Base-by-base conservation (phyloP, 1,140 invertebrate species). In the Ceratosolen fusciceps region DNA sequence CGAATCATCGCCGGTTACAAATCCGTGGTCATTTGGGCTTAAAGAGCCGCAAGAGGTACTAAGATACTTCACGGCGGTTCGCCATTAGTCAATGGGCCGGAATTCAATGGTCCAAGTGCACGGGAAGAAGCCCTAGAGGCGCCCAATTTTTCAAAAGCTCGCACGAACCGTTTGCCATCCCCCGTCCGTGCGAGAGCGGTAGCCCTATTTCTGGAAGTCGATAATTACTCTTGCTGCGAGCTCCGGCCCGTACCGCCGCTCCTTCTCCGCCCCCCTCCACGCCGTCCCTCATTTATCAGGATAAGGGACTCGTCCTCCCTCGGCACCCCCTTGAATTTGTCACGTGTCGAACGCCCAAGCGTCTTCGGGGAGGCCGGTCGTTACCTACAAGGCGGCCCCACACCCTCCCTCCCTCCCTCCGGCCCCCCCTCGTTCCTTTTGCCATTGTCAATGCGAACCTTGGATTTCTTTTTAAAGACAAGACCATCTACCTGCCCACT, bases 211-310 rank as follows among this genome's bases (percentile, higher is more conserved):
- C 74, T 74, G 47, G 58, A 74, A 79, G 29, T 24, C n/a, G 58
- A 79, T 73, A 79, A 73, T 73, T 73, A 73, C 58, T 74, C 58
- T 52, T 43, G 34, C 31, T 9, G 26, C 76, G 1, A 24, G 71
- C 12, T 16, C 65, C 49, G 26, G 24, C 2, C 58, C 29, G 14
- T 47, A 47, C 43, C 56, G 43, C 72, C 77, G 37, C 26, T 52
- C 54, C 21, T n/a, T 19, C 39, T n/a, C n/a, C n/a, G n/a, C n/a
- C n/a, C n/a, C n/a, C n/a, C n/a, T n/a, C n/a, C n/a, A n/a, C n/a
- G n/a, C n/a, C n/a, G n/a, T n/a, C n/a, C n/a, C n/a, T 72, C 77
- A 78, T 78, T 78, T 52, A 43, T 78, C 77, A 78, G 56, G 68
- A 72, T 78, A 65, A 72, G 49, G 2, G 7, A 16, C 21, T 26